These are phyloP conservation scores for Onchidella celtica DNA, from an alignment of 2,888 invertebrate species.

Conservation along the genomic window DNA sequence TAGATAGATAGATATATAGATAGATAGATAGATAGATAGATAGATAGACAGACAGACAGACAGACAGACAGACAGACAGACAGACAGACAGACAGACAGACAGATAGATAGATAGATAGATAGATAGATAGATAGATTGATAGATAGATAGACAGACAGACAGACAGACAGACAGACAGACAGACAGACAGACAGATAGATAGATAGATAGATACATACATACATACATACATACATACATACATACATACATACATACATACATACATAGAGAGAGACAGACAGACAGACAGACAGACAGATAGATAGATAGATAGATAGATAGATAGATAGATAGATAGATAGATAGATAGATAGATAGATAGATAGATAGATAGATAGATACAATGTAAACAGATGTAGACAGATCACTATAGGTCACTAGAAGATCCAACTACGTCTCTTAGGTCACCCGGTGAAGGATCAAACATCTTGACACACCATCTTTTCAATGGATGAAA, in stretches of 20 bases:
- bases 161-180: background rate
- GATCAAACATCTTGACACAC: too few relatives aligned
- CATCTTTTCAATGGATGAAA: too few relatives aligned
- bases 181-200: background rate
- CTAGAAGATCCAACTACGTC: too few relatives aligned
- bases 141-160: background rate
- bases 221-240: slow-evolving; percentile 30
- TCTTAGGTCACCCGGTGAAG: too few relatives aligned
- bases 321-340: background rate
- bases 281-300: slow-evolving; percentile 20
- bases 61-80: background rate
- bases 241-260: slow-evolving; percentile 42
- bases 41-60: background rate
- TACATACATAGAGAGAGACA: slow-evolving; percentile 33
- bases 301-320: background rate
- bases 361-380: too few relatives aligned
- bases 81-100: background rate
- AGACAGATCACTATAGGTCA: too few relatives aligned
- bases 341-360: background rate
- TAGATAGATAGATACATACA: slow-evolving; percentile 25
- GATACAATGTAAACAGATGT: too few relatives aligned
- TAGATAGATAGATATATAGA: too few relatives aligned
- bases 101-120: background rate
- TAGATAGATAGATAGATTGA: background rate
- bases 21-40: slow-evolving; percentile 18